phyloP scores from a whole-genome alignment of 1,140 invertebrate species.

The Habropoda laboriosa region DNA sequence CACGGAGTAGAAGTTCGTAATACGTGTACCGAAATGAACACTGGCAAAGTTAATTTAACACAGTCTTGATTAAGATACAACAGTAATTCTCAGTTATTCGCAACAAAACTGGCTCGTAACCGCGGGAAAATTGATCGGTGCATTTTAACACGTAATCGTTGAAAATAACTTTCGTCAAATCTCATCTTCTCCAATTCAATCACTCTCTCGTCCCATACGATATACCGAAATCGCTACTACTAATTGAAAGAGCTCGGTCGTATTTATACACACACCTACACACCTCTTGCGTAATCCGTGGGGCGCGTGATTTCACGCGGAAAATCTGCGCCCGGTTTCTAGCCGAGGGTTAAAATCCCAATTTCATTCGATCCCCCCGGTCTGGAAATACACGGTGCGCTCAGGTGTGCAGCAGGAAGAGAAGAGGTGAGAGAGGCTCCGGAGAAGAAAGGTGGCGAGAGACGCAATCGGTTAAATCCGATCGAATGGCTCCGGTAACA shows the following conservation, averaged over 20 bases:
- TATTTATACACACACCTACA: too few species aligned
- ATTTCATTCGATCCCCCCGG: slow-evolving; percentile 24
- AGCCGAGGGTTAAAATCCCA: slow-evolving; percentile 23
- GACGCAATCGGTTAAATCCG: slow-evolving; percentile 33
- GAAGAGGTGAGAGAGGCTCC: too few species aligned
- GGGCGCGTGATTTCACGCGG: not conserved
- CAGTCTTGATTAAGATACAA: not conserved
- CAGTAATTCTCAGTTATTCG: not conserved
- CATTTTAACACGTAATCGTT: not conserved
- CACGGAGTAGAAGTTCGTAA: slow-evolving; percentile 3
- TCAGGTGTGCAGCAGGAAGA: too few species aligned
- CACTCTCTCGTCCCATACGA: too few species aligned
- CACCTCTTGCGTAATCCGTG: not conserved
- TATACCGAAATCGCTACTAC: too few species aligned
- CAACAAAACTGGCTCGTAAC: not conserved
- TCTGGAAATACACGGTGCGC: too few species aligned
- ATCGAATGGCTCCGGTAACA: slow-evolving; percentile 37
- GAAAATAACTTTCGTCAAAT: not conserved
- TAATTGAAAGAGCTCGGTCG: too few species aligned
- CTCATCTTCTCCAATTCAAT: too few species aligned
- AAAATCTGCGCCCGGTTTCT: not conserved
- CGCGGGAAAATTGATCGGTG: slow-evolving; percentile 7
- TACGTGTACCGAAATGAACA: not conserved
- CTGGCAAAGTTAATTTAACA: not conserved
- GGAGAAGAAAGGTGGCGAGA: too few species aligned